phyloP scores from a whole-genome alignment of 2,888 invertebrate species.

The Nemotelus nigrinus region DNA sequence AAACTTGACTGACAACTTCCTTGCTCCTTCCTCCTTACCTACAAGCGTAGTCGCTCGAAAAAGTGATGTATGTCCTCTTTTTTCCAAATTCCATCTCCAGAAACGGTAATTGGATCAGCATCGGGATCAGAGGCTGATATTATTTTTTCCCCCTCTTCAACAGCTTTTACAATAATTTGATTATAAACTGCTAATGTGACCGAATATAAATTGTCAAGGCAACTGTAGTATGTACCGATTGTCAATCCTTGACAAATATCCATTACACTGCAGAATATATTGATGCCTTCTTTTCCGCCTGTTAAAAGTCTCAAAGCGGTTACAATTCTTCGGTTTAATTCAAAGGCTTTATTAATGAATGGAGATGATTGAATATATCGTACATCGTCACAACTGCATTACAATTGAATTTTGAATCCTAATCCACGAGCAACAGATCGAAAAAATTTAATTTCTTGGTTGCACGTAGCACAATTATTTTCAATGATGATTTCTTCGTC shows the following conservation, averaged over 20 bases:
- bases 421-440: no score
- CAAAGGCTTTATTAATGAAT: no score
- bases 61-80: not conserved
- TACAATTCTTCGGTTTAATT: no score
- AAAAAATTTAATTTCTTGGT: no score
- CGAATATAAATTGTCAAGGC: slow-evolving; percentile 25
- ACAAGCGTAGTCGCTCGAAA: not conserved
- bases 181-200: slow-evolving; percentile 42
- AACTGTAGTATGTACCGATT: slow-evolving; percentile 1
- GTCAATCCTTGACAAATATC: slow-evolving; percentile 42
- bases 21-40: not conserved
- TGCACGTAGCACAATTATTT: no score
- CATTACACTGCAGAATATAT: slow-evolving; percentile 53
- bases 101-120: not conserved
- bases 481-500: no score
- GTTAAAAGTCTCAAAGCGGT: no score
- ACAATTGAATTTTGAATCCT: no score
- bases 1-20: not conserved
- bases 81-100: not conserved
- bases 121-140: not conserved
- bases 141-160: slow-evolving; percentile 24
- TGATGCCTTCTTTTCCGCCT: not conserved
- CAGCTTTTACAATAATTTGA: slow-evolving; percentile 20
- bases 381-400: no score
- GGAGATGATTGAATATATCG: no score